phyloP scores from a whole-genome alignment of 2,888 invertebrate genomes.

The Erannis defoliaria region DNA sequence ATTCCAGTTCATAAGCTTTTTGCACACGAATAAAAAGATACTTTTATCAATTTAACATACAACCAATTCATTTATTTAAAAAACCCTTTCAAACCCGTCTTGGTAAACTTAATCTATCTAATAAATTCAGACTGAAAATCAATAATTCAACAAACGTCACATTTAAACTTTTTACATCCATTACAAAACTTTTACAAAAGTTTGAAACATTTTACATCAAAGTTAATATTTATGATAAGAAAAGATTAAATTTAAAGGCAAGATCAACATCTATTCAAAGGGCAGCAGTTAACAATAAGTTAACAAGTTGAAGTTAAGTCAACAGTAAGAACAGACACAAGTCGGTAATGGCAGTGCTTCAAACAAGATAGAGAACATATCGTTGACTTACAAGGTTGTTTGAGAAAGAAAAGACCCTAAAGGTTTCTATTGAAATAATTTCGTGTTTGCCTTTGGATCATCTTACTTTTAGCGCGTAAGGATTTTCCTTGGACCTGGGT shows the following conservation, averaged over 20 bases:
- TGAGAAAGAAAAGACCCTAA: conserved; percentile 53
- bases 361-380: conserved; percentile 57
- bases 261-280: neutral
- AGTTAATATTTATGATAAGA: conserved; percentile 5
- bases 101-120: neutral
- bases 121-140: neutral
- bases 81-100: neutral
- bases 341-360: conserved; percentile 56
- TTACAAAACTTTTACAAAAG: conserved; percentile 15
- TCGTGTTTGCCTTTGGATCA: neutral
- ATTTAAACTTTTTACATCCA: conserved; percentile 31
- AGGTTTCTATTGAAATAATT: conserved; percentile 14
- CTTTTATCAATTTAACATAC: neutral
- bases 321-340: conserved; percentile 50
- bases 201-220: conserved; percentile 7
- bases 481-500: too few relatives aligned
- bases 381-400: conserved; percentile 52
- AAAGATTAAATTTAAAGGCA: too few relatives aligned
- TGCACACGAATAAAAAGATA: too few relatives aligned
- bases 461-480: too few relatives aligned
- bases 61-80: neutral
- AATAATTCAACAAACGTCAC: conserved; percentile 27
- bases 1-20: too few relatives aligned
- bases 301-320: conserved; percentile 45
- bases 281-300: conserved; percentile 40